These are phyloP conservation scores for Linurgus olivaceus DNA, from an alignment of 2,797 vertebrate genomes.

Conservation along the genomic window DNA sequence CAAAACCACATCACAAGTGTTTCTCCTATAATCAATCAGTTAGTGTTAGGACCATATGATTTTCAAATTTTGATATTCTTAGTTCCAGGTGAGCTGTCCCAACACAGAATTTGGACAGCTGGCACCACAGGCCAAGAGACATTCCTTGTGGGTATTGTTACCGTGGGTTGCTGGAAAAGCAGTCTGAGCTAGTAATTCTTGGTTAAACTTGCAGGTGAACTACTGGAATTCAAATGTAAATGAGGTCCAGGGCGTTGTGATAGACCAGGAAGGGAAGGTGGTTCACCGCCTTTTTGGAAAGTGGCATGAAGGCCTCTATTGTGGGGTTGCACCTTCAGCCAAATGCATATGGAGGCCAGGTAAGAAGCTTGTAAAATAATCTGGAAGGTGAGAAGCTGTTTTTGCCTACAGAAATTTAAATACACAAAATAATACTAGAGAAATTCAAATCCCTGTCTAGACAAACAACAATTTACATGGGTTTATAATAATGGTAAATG, in stretches of 20 bases:
- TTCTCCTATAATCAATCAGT: not conserved
- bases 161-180: not conserved
- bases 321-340: constrained; percentile 93
- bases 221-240: constrained; percentile 98
- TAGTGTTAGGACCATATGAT: not conserved
- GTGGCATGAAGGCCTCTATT: constrained; percentile 97
- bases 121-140: not conserved
- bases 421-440: not conserved
- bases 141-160: not conserved
- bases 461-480: not conserved
- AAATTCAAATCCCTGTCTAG: not conserved
- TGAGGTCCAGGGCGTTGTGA: constrained; percentile 95
- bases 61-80: not conserved
- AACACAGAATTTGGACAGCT: not conserved
- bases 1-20: not conserved
- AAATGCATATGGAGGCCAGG: constrained; percentile 99
- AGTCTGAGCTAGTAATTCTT: not conserved
- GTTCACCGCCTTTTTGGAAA: constrained; percentile 97
- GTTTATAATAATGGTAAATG: not conserved
- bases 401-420: not conserved
- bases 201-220: constrained; percentile 83
- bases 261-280: constrained; percentile 96
- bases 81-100: not conserved
- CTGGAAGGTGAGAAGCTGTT: not conserved
- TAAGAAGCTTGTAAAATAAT: constrained; percentile 49